Evolutionary conservation across 2,888 invertebrate species (phyloP), one percentile per base, ranked within the genome.

Genomic region (Rutpela maculata): DNA sequence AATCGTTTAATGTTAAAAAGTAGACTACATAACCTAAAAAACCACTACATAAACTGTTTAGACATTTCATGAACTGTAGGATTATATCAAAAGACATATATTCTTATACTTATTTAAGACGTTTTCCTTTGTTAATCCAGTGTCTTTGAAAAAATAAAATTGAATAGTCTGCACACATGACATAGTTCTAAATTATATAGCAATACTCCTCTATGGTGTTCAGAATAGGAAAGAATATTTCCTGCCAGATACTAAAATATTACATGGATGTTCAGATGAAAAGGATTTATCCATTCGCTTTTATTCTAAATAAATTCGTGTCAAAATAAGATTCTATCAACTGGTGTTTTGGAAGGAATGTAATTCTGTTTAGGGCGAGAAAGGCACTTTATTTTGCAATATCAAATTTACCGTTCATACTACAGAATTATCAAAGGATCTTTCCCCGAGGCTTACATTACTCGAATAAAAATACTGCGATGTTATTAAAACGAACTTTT

Each of bases 311-410:
- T 50, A 50, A 50, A 50, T 50, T 15, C n/a, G 15, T 50, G 50
- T 7, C 50, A n/a, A 50, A 50, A 50, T 50, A n/a, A 50, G 12
- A 50, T n/a, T 50, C 50, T 50, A 50, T 50, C n/a, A n/a, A 50
- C 50, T 6, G 50, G n/a, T 50, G 50, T 50, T 50, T 50, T 50
- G 15, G 50, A 50, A 50, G n/a, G 5, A n/a, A 50, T n/a, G 50
- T 50, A 50, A 50, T n/a, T 50, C 15, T 50, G 12, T 50, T 43
- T 50, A 50, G 50, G n/a, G 15, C 50, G 50, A 50, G 15, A 50
- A 50, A 50, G 50, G 50, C 50, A 50, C 50, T 50, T 50, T 50
- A 50, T 50, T n/a, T n/a, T 50, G 50, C 50, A 50, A n/a, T 50
- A 50, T 50, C 15, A 17, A 50, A 17, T 50, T 50, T 50, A 50